Conservation (phyloP, 2,113 vertebrate species). For the Peromyscus maniculatus region DNA sequence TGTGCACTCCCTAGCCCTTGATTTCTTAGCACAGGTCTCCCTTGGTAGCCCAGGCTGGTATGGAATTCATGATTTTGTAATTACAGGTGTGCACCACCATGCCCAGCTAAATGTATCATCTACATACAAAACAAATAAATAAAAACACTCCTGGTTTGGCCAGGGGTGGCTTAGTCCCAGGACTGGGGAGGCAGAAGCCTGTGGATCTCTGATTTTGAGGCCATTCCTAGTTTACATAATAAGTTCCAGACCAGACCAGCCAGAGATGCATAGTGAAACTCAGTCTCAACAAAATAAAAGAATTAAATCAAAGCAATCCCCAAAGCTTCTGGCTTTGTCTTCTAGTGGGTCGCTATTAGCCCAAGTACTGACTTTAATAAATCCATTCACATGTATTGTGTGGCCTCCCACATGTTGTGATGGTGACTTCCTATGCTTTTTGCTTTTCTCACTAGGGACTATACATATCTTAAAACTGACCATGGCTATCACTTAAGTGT, state of each 20-base stretch:
- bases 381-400: slow-evolving; percentile 23
- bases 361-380: slow-evolving; percentile 50
- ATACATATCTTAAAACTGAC: slow-evolving; percentile 29
- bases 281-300: background rate
- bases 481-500: slow-evolving; percentile 2
- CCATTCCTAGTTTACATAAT: background rate
- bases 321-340: slow-evolving; percentile 13
- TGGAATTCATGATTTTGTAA: background rate
- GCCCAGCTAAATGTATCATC: background rate
- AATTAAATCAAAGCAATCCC: background rate
- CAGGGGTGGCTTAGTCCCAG: background rate
- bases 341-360: background rate
- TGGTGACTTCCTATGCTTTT: background rate
- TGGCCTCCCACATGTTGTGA: background rate
- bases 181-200: background rate
- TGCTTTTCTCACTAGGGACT: slow-evolving; percentile 1
- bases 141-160: background rate
- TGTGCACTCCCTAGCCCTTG: background rate
- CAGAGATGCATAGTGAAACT: background rate
- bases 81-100: background rate
- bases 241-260: background rate
- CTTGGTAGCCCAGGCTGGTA: background rate
- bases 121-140: background rate
- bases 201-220: background rate
- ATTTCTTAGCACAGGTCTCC: background rate